A percentile compares a stretch with the other conserved stretches of the same genome.
Conservation (phyloP, 2,888 invertebrate species). For the Chrysotoxum bicinctum region DNA sequence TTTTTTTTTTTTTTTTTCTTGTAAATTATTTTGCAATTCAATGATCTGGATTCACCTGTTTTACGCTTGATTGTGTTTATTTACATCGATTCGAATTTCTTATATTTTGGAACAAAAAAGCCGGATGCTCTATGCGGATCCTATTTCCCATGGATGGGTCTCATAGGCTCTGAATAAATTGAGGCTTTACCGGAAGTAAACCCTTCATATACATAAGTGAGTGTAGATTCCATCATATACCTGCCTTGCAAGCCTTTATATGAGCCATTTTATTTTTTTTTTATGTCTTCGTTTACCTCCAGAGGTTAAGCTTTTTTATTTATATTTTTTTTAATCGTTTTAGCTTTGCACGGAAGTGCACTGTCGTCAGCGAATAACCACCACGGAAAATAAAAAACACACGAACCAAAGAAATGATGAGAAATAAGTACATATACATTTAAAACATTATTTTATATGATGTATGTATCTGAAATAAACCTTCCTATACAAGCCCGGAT, state of each 20-base stretch:
- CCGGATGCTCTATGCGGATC: conserved; percentile 59
- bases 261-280: conserved; percentile 15
- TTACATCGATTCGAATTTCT: conserved; percentile 35
- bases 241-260: conserved; percentile 36
- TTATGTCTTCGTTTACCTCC: conserved; percentile 8
- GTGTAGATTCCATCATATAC: conserved; percentile 19
- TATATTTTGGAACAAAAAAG: conserved; percentile 5
- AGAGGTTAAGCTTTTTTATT: conserved; percentile 6
- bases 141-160: conserved; percentile 1
- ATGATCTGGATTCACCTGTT: conserved; percentile 51
- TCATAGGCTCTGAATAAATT: conserved; percentile 20
- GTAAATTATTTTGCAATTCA: conserved; percentile 23
- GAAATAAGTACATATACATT: not conserved
- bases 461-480: not conserved
- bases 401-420: conserved; percentile 30
- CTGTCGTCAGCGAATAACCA: conserved; percentile 53
- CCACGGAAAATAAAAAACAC: conserved; percentile 41
- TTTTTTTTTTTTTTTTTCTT: not conserved
- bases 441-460: not conserved
- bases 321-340: conserved; percentile 9
- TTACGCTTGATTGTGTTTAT: conserved; percentile 50
- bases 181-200: conserved; percentile 47
- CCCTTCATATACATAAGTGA: conserved; percentile 19
- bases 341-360: conserved; percentile 66
- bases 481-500: not conserved